Conservation (phyloP, 2,113 vertebrate genomes). For the Chaetodon auriga region DNA sequence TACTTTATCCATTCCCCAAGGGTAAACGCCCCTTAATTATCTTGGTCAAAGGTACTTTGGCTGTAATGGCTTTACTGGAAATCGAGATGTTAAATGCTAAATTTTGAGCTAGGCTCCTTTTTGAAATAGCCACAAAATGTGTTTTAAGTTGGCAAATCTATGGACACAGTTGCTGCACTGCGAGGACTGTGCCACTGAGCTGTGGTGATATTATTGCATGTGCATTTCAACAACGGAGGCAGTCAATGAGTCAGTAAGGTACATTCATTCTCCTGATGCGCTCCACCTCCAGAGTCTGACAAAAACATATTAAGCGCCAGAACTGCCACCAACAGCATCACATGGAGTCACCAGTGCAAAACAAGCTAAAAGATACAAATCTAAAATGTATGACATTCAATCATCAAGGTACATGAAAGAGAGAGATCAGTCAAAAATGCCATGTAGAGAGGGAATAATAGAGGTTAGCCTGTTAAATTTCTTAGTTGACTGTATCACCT, state of each 20-base stretch:
- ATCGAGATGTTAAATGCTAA: constrained; percentile 1
- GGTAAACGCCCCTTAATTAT: constrained; percentile 27
- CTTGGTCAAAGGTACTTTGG: constrained; percentile 22
- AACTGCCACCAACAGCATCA: not conserved
- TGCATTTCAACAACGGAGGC: not conserved
- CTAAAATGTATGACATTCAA: not conserved
- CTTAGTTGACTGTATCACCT: not conserved
- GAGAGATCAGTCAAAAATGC: too few species aligned
- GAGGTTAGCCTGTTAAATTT: not conserved
- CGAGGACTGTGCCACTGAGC: not conserved
- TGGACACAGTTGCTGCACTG: not conserved
- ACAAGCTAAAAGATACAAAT: not conserved
- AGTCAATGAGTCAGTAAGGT: not conserved
- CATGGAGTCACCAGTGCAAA: not conserved
- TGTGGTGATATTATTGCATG: not conserved
- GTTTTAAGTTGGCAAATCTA: not conserved
- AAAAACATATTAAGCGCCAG: not conserved
- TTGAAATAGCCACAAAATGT: not conserved
- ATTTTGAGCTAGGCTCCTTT: not conserved
- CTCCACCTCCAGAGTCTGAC: not conserved
- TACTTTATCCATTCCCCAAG: constrained; percentile 36
- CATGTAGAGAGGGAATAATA: too few species aligned
- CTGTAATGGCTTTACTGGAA: constrained; percentile 15
- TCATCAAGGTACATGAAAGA: too few species aligned
- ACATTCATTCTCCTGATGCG: not conserved